Percentiles rank a stretch among this genome's conserved stretches.
These are phyloP conservation scores for Nasonia oneida DNA, from an alignment of 2,888 invertebrate species.

Conservation along the genomic window DNA sequence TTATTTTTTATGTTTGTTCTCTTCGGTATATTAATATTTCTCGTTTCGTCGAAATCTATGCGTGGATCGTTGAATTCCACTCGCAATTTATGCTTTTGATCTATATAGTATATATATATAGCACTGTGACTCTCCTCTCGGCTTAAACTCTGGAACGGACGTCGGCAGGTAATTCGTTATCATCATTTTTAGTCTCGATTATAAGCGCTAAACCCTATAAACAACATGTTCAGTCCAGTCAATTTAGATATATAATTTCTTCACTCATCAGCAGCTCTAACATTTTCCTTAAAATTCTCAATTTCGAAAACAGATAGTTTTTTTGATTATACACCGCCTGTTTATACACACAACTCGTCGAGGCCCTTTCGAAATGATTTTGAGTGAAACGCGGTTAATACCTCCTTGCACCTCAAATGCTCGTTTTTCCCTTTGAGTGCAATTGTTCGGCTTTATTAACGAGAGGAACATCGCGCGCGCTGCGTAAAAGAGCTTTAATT, in stretches of 20 bases:
- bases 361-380: constrained; percentile 20
- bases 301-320: not conserved
- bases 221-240: not conserved
- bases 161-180: constrained; percentile 60
- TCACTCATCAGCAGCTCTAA: not conserved
- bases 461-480: constrained; percentile 8
- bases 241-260: not conserved
- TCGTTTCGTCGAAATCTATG: constrained; percentile 4
- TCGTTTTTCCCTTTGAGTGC: not conserved
- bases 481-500: not conserved
- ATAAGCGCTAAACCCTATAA: constrained; percentile 12
- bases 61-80: constrained; percentile 20
- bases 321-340: not conserved
- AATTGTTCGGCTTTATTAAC: constrained; percentile 28
- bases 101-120: constrained; percentile 11
- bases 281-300: too few relatives aligned
- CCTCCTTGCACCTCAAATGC: not conserved
- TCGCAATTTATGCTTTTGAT: constrained; percentile 20
- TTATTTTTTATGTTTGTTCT: not conserved
- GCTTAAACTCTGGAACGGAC: constrained; percentile 58
- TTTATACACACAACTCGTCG: not conserved
- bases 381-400: not conserved
- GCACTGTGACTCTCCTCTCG: not conserved
- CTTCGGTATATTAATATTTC: not conserved
- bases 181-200: constrained; percentile 39